phyloP scores from a whole-genome alignment of 1,140 invertebrate genomes.

The Drosophila bocki region DNA sequence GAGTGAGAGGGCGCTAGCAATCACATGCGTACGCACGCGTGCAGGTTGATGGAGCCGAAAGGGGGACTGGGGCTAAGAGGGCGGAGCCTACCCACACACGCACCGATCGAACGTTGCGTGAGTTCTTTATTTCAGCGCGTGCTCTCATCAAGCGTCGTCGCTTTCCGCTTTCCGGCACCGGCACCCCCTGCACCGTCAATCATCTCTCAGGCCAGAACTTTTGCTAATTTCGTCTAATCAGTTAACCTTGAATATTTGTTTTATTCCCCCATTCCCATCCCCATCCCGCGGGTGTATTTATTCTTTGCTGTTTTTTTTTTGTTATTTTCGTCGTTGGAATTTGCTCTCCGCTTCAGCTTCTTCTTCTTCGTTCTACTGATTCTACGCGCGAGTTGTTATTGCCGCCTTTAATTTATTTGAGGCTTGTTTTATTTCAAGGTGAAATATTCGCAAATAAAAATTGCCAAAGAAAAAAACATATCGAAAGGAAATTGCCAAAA shows the following conservation, averaged over 20 bases:
- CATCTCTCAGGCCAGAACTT: slow-evolving; percentile 72
- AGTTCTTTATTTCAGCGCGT: slow-evolving; percentile 75
- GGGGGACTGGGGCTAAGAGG: neutral
- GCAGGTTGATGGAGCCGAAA: neutral
- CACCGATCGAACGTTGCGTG: slow-evolving; percentile 62
- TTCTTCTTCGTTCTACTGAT: slow-evolving; percentile 39
- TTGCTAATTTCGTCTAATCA: slow-evolving; percentile 83
- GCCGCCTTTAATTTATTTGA: slow-evolving; percentile 74
- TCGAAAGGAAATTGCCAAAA: slow-evolving; percentile 53
- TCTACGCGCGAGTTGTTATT: slow-evolving; percentile 51
- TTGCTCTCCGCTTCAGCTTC: slow-evolving; percentile 56
- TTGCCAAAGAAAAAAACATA: slow-evolving; percentile 36
- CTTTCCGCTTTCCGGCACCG: neutral
- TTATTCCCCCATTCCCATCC: slow-evolving; percentile 33
- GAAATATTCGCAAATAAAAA: slow-evolving; percentile 76
- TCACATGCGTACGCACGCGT: slow-evolving; percentile 66
- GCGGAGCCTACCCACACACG: slow-evolving; percentile 49
- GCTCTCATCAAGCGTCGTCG: slow-evolving; percentile 56
- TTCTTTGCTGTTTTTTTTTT: slow-evolving; percentile 48
- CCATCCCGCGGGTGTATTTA: slow-evolving; percentile 51
- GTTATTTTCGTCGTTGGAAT: slow-evolving; percentile 47
- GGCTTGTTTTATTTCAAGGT: slow-evolving; percentile 78
- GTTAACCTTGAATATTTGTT: slow-evolving; percentile 79
- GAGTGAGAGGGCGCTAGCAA: slow-evolving; percentile 11
- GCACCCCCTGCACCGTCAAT: slow-evolving; percentile 34